Evolutionary conservation across 2,888 invertebrate genomes (phyloP), one percentile per base, ranked within the genome.

Genomic region (Rhaphigaster nebulosa): DNA sequence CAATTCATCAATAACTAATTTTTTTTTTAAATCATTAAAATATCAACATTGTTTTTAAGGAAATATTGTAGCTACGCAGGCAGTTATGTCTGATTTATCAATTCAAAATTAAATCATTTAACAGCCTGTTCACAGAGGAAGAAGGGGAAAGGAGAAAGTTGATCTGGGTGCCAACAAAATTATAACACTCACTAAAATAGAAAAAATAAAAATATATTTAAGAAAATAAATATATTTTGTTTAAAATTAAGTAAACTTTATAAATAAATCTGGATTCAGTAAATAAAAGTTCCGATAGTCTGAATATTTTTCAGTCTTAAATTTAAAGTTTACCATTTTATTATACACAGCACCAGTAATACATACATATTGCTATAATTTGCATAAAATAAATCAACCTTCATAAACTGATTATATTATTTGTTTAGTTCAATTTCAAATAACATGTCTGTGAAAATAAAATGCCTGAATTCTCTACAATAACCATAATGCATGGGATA

Each of bases 291-390:
- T 29, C 34, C n/a, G n/a, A n/a, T 56, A 60, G n/a, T 60, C 60
- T 60, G 34, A 34, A 70, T 34, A 76, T 76, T 38, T 38, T 76
- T 76, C 70, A 76, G 70, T 76, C 70, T 76, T 34, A 76, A 34
- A 20, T 76, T 34, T 6, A 76, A 38, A 23, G 3, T 34, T 76
- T 15, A 18, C 38, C 18, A 3, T 34, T 65, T 2, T n/a, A 1
- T 29, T 65, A 65, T 65, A 23, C 6, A 76, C 34, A 76, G 34
- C 34, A 76, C 38, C 23, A 38, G 23, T 20, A 38, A 5, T 76
- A 76, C 38, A 76, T 76, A 34, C 6, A 60, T 23, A 56, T 6
- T 56, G 5, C 5, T 1, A 56, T 56, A 4, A 56, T 56, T 56
- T 6, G 23, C 20, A 56, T 56, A 56, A 56, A 23, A 56, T 56